Conservation (phyloP, 2,797 vertebrate species). For the Naso thynnoides region DNA sequence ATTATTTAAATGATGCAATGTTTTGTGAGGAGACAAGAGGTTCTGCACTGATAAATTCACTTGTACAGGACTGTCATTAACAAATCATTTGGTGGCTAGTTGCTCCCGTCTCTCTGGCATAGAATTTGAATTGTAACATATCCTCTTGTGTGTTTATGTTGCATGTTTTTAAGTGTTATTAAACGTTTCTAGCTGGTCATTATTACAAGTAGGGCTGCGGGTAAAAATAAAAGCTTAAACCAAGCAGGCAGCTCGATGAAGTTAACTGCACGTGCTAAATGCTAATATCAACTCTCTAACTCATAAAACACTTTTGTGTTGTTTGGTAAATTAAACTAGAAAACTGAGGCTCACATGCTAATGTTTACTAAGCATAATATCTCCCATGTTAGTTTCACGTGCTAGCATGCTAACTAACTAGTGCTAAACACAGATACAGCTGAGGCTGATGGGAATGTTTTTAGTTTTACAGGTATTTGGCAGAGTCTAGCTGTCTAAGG, state of each 20-base stretch:
- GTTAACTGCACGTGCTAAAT: neutral
- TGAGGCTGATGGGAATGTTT: neutral
- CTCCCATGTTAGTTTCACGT: neutral
- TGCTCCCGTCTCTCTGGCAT: neutral
- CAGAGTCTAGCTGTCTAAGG: neutral
- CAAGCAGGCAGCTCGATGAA: too few relatives aligned
- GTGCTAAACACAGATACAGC: neutral
- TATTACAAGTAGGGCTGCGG: too few relatives aligned
- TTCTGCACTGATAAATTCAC: neutral
- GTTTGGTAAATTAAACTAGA: neutral
- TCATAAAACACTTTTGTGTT: neutral
- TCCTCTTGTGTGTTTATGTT: neutral
- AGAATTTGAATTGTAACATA: neutral
- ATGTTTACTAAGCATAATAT: neutral
- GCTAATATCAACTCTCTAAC: neutral
- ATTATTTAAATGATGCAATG: neutral
- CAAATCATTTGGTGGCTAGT: neutral
- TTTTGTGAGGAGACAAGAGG: neutral
- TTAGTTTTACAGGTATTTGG: neutral
- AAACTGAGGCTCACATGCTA: neutral
- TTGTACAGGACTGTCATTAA: neutral
- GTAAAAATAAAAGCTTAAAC: too few relatives aligned
- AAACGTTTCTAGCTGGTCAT: too few relatives aligned
- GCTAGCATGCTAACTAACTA: neutral
- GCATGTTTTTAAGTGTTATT: neutral